These are phyloP conservation scores for Onychomys leucogaster DNA, from an alignment of 2,797 vertebrate genomes.

Conservation along the genomic window DNA sequence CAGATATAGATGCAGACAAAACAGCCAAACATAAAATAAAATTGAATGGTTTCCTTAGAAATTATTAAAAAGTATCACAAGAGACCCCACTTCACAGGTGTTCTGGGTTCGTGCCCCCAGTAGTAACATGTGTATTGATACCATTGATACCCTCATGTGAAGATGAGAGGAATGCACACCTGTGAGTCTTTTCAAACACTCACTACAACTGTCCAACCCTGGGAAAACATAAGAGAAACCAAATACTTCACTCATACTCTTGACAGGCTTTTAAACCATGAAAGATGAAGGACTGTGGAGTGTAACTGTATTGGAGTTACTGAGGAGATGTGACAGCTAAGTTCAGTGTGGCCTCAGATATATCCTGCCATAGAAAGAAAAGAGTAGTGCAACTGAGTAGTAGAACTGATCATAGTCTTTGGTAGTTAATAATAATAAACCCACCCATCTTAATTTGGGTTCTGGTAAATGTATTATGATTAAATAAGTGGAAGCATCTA, in stretches of 20 bases:
- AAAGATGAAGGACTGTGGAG: neutral
- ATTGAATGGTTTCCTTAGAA: neutral
- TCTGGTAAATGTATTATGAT: neutral
- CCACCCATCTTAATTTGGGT: neutral
- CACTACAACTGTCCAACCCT: neutral
- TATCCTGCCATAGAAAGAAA: neutral
- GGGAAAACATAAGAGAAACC: neutral
- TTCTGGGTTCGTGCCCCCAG: neutral
- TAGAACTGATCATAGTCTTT: neutral
- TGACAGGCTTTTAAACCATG: neutral
- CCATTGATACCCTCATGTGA: neutral
- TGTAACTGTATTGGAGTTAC: neutral
- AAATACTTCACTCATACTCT: neutral
- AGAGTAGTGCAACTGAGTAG: neutral
- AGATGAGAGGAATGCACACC: neutral
- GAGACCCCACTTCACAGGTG: neutral
- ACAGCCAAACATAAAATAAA: neutral
- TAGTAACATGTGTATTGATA: neutral
- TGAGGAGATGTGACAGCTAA: neutral
- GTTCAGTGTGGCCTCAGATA: neutral
- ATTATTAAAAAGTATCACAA: neutral
- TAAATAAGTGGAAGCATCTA: neutral
- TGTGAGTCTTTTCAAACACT: neutral
- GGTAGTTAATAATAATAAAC: neutral
- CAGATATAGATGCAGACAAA: neutral